Evolutionary conservation across 2,888 invertebrate species (phyloP).

Genomic region (Tetropium fuscum): DNA sequence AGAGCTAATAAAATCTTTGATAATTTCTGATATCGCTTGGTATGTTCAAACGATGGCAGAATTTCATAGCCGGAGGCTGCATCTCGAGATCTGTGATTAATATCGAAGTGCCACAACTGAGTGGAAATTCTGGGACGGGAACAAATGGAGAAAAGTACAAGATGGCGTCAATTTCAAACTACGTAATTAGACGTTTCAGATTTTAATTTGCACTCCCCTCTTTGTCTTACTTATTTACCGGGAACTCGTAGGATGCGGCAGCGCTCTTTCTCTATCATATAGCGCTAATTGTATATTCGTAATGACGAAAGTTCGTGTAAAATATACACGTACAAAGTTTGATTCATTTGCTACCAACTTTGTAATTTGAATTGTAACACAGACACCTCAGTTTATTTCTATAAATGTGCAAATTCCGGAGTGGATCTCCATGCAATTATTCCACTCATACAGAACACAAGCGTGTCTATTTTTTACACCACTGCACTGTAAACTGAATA

Average conservation of each 20-base stretch:
- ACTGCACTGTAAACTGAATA: conserved; percentile 1
- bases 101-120: conserved; percentile 40
- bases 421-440: conserved; percentile 39
- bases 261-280: conserved; percentile 49
- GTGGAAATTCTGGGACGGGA: conserved; percentile 34
- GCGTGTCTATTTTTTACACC: conserved; percentile 32
- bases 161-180: conserved; percentile 59
- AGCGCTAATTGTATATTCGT: conserved; percentile 53
- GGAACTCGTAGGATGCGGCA: conserved; percentile 44
- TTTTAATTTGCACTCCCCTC: conserved; percentile 59
- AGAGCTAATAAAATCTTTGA: too few species aligned
- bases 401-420: conserved; percentile 46
- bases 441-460: conserved; percentile 27
- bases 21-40: too few species aligned
- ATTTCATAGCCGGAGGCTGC: conserved; percentile 34
- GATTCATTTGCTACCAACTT: conserved; percentile 57
- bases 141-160: conserved; percentile 57
- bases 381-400: conserved; percentile 55
- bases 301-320: conserved; percentile 58
- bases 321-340: conserved; percentile 59
- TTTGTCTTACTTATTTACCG: conserved; percentile 53
- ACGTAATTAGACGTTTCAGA: conserved; percentile 61
- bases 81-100: conserved; percentile 34
- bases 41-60: not conserved
- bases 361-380: conserved; percentile 57